Percentiles rank a stretch among this genome's conserved stretches.
These are phyloP conservation scores for Montifringilla adamsi DNA, from an alignment of 2,113 vertebrate genomes.

Conservation along the genomic window DNA sequence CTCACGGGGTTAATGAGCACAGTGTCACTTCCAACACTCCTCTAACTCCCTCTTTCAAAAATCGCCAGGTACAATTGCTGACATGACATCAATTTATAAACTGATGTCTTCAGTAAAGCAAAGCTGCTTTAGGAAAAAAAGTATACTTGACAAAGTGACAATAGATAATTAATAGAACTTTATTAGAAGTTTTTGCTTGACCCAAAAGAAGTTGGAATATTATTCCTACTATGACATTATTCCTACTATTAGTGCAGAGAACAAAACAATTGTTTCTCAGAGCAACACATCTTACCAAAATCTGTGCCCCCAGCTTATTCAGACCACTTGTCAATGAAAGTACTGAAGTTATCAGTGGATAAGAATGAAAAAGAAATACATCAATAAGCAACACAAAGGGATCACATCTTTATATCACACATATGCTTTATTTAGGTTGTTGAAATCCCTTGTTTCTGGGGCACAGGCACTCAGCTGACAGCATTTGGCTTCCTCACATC, in stretches of 20 bases:
- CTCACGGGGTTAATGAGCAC: neutral
- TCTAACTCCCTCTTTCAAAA: neutral
- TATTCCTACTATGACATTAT: neutral
- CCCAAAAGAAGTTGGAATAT: neutral
- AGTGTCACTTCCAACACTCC: neutral
- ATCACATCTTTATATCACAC: neutral
- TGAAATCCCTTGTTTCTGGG: neutral
- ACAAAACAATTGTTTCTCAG: neutral
- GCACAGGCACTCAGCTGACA: neutral
- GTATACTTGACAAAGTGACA: neutral
- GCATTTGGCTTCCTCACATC: neutral
- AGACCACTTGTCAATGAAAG: neutral
- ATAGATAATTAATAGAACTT: neutral
- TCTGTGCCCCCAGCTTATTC: neutral
- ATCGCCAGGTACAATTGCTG: neutral
- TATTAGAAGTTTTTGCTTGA: neutral
- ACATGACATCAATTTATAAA: neutral
- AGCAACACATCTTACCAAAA: neutral
- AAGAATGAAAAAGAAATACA: neutral
- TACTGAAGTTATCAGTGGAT: neutral
- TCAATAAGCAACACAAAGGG: neutral
- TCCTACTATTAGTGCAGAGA: neutral
- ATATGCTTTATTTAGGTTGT: neutral
- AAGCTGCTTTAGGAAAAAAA: neutral
- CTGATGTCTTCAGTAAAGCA: neutral